Conservation (phyloP, 2,797 vertebrate genomes). For the Trichosurus vulpecula region DNA sequence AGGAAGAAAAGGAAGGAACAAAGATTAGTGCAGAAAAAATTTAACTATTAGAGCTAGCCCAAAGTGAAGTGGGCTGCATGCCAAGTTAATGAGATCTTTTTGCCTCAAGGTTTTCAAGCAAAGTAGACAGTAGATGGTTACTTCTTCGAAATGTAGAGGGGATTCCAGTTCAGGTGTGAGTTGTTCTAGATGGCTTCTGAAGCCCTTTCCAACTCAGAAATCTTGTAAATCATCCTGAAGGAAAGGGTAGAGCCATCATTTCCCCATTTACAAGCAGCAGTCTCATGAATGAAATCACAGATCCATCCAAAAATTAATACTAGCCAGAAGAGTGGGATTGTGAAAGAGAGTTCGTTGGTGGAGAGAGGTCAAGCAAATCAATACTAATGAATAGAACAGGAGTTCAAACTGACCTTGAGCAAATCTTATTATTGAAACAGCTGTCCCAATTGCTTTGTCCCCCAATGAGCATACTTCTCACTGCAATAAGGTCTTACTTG, state of each 20-base stretch:
- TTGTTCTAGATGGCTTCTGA: background rate
- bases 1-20: accelerated
- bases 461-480: conserved; percentile 15
- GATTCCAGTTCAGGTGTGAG: background rate
- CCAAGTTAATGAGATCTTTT: background rate
- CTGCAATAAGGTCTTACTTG: background rate
- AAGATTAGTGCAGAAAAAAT: background rate
- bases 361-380: conserved; percentile 33
- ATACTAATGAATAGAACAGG: conserved; percentile 58
- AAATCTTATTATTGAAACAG: conserved; percentile 56
- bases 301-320: conserved; percentile 59
- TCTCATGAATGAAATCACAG: conserved; percentile 50
- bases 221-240: background rate
- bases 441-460: background rate
- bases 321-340: conserved; percentile 27
- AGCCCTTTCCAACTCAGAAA: background rate
- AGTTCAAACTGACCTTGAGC: conserved; percentile 53
- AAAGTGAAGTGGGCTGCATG: background rate
- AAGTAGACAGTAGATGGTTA: background rate
- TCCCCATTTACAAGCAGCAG: background rate
- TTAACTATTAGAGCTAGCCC: background rate
- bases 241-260: background rate
- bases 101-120: background rate
- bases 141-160: background rate
- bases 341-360: background rate